phyloP scores from a whole-genome alignment of 2,113 vertebrate genomes.

The Cynoglossus semilaevis region DNA sequence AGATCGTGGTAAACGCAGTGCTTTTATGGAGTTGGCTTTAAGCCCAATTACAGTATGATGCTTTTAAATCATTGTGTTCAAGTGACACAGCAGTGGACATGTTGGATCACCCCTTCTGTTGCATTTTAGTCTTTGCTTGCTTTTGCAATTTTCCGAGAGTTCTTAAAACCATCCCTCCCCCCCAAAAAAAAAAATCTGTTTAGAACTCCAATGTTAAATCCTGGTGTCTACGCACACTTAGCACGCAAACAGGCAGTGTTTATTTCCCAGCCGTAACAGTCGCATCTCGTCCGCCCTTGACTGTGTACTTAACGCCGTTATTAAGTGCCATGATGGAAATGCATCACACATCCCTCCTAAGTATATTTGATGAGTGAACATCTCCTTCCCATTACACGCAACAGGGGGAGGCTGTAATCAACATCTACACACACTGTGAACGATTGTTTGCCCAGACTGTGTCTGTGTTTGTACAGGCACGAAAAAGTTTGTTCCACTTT shows the following conservation, averaged over 20 bases:
- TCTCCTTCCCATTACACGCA: slow-evolving; percentile 57
- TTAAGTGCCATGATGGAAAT: slow-evolving; percentile 60
- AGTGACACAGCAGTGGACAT: no score
- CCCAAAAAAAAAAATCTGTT: no score
- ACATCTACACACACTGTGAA: slow-evolving; percentile 63
- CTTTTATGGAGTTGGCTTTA: slow-evolving; percentile 19
- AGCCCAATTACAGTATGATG: background rate
- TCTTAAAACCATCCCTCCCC: no score
- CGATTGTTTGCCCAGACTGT: slow-evolving; percentile 68
- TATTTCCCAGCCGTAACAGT: slow-evolving; percentile 5
- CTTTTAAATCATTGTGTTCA: slow-evolving; percentile 10
- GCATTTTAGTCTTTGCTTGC: no score
- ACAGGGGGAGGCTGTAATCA: slow-evolving; percentile 69
- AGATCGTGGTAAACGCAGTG: background rate
- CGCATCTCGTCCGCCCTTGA: slow-evolving; percentile 30
- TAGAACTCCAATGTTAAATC: no score
- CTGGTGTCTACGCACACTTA: background rate
- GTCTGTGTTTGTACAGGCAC: slow-evolving; percentile 56
- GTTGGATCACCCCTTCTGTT: no score
- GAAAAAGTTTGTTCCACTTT: slow-evolving; percentile 21
- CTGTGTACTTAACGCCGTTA: slow-evolving; percentile 54
- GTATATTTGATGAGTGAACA: slow-evolving; percentile 70
- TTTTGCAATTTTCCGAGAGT: no score
- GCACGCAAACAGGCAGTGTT: slow-evolving; percentile 19
- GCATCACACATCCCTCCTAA: slow-evolving; percentile 65